phyloP scores from a whole-genome alignment of 2,797 vertebrate species.

The Ataeniobius toweri region DNA sequence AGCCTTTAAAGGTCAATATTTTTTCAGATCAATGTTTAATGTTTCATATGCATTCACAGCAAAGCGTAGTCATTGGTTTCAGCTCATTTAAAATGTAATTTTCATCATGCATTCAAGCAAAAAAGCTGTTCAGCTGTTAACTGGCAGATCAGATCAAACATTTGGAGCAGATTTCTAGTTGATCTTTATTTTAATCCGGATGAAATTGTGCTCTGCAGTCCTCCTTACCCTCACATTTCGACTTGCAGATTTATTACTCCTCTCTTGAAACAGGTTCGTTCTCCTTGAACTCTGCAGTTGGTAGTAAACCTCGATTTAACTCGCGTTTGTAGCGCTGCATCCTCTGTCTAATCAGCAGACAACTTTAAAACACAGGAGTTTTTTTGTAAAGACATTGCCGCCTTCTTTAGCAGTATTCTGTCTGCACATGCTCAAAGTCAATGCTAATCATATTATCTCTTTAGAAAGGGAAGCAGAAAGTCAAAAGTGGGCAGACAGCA shows the following conservation, averaged over 20 bases:
- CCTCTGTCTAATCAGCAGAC: not conserved
- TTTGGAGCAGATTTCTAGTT: constrained; percentile 40
- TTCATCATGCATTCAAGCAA: not conserved
- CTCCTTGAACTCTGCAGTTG: constrained; percentile 4
- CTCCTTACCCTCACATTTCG: not conserved
- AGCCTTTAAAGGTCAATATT: not conserved
- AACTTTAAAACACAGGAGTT: not conserved
- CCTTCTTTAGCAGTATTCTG: constrained; percentile 18
- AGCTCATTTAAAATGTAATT: not conserved
- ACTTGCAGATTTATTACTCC: constrained; percentile 10
- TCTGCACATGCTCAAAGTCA: constrained; percentile 26
- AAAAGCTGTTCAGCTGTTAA: constrained; percentile 18
- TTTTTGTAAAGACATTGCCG: not conserved
- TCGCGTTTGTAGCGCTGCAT: constrained; percentile 1
- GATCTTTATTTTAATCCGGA: constrained; percentile 34
- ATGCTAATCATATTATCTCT: constrained; percentile 72
- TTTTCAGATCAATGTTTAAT: not conserved
- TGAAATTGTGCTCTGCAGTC: constrained; percentile 16
- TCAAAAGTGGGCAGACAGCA: constrained; percentile 51
- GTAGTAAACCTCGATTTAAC: constrained; percentile 12
- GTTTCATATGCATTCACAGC: not conserved
- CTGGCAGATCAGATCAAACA: constrained; percentile 32
- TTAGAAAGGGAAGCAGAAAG: constrained; percentile 35
- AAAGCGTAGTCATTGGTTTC: not conserved
- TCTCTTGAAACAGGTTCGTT: not conserved